These are phyloP conservation scores for Nowickia ferox DNA, from an alignment of 2,888 invertebrate species.

Conservation along the genomic window DNA sequence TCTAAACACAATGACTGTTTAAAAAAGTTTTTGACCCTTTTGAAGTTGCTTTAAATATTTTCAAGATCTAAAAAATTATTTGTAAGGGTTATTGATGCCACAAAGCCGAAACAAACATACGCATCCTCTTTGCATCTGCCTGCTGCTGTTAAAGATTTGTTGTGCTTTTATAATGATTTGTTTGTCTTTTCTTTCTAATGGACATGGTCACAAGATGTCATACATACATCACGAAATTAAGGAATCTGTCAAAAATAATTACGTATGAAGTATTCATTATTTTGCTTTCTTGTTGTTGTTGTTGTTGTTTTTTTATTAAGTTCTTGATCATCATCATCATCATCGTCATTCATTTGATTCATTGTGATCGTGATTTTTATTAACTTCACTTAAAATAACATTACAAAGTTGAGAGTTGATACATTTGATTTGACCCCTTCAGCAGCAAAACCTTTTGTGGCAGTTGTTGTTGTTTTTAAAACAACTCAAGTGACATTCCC, in stretches of 20 bases:
- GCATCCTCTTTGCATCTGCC: constrained; percentile 51
- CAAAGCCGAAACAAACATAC: constrained; percentile 27
- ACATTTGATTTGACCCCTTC: constrained; percentile 43
- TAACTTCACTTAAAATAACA: constrained; percentile 68
- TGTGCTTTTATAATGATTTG: constrained; percentile 36
- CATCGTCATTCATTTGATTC: neutral
- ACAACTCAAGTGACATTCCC: constrained; percentile 28
- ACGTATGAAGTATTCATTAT: constrained; percentile 40
- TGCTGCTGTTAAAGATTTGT: constrained; percentile 32
- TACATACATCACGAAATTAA: constrained; percentile 44
- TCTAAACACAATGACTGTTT: constrained; percentile 38
- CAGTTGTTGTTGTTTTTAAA: neutral
- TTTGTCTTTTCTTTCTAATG: constrained; percentile 45
- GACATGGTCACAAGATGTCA: constrained; percentile 62
- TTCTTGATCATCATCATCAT: constrained; percentile 44
- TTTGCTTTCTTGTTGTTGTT: constrained; percentile 2
- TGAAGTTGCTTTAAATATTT: constrained; percentile 12
- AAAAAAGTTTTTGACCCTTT: constrained; percentile 64
- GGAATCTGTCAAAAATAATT: constrained; percentile 67
- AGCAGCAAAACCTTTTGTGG: neutral
- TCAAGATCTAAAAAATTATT: neutral
- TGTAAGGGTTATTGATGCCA: constrained; percentile 54
- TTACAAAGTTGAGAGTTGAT: constrained; percentile 45
- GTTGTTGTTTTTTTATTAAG: constrained; percentile 32
- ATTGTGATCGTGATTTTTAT: constrained; percentile 60